These are phyloP conservation scores for Camponotus vicinus DNA, from an alignment of 1,140 invertebrate species.

Conservation along the genomic window DNA sequence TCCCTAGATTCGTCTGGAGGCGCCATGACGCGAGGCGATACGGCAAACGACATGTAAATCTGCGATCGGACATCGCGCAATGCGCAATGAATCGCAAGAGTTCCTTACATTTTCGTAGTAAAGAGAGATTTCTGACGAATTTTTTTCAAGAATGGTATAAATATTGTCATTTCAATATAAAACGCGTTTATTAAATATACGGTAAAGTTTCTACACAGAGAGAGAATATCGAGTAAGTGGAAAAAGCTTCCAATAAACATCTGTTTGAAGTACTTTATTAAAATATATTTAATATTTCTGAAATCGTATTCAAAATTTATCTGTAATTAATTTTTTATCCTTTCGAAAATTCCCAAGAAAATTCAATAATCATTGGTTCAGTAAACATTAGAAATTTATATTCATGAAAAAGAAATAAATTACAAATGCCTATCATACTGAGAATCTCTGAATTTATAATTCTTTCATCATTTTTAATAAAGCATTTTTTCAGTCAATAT, in stretches of 20 bases:
- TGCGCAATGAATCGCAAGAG: background rate
- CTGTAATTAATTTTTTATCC: background rate
- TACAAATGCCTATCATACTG: background rate
- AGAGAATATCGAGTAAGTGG: background rate
- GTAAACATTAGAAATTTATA: background rate
- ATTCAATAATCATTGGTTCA: background rate
- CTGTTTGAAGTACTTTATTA: slow-evolving; percentile 16
- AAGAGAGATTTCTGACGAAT: slow-evolving; percentile 1
- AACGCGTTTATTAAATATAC: slow-evolving; percentile 1
- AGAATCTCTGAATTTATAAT: background rate
- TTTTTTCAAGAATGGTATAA: slow-evolving; percentile 10
- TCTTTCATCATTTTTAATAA: background rate
- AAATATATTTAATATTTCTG: background rate
- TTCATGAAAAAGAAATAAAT: background rate
- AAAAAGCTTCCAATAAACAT: slow-evolving; percentile 22
- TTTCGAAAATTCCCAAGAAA: background rate
- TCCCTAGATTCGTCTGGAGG: slow-evolving; percentile 35
- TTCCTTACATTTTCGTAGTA: slow-evolving; percentile 4
- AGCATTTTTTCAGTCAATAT: background rate
- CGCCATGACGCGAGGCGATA: slow-evolving; percentile 29
- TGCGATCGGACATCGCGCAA: slow-evolving; percentile 25
- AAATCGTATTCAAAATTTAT: slow-evolving; percentile 1
- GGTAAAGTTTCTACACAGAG: slow-evolving; percentile 13
- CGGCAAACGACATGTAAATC: slow-evolving; percentile 35
- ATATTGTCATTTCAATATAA: background rate